Evolutionary conservation across 37 sponge, comb jelly and placozoan species (phyloP), one percentile per base, ranked within the genome.

Genomic region (Hexactinellida sp.): DNA sequence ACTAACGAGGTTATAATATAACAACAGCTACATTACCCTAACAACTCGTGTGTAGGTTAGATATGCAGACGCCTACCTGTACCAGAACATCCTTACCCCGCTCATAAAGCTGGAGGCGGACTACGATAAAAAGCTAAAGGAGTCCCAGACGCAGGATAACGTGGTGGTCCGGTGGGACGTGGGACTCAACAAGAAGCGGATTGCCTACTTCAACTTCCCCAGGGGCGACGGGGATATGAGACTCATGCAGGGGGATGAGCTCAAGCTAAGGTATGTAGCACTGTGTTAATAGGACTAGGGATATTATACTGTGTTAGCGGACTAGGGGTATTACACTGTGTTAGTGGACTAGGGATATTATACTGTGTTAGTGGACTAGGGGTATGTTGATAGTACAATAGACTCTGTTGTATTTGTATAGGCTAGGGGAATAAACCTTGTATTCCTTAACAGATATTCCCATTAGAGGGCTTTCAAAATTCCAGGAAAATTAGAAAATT

Each of bases 101-200:
- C 91, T 97, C 41, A 94, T 97, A 38, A 97, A 95, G 87, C 85
- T 95, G 88, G 98, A 97, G 83, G 95, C 98, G 21, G 98, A 97
- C 88, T 95, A 97, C 54, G 98, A 97, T 86, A 90, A 92, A 91
- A 88, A 89, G 52, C 83, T 95, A 84, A 97, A 97, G 87, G 95
- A 97, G 88, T 88, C 91, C 35, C 86, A 90, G 94, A 92, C 92
- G 16, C 94, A 93, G 54, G 95, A 93, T n/a, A 92, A 91, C 90
- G 89, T 97, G 55, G 86, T 63, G 54, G 94, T 97, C 35, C 85
- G 95, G 38, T 97, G 98, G 98, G 98, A 97, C 84, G 88, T 90
- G 25, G 92, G 93, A 24, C 89, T 97, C 51, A 97, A 93, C 86
- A 91, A 97, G 92, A 93, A 95, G 92, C 90, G 94, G 82, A 86